A percentile compares a stretch with the other conserved stretches of the same genome.
Evolutionary conservation across 2,888 invertebrate genomes (phyloP).

Genomic region (Dendrolimus pini): DNA sequence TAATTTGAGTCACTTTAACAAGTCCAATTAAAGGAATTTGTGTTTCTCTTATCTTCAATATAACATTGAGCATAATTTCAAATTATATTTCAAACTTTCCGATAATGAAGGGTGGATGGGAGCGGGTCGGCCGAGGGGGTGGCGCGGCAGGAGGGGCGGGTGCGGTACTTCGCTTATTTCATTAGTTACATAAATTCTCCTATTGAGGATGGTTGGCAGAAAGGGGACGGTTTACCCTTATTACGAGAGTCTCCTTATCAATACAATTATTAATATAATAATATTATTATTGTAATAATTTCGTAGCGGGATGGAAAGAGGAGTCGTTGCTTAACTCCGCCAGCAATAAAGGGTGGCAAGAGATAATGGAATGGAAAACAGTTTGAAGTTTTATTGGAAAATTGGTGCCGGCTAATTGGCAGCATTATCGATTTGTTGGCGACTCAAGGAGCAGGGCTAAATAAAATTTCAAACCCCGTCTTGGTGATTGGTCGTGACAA

Average conservation of each 20-base stretch:
- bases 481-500: conserved; percentile 25
- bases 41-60: conserved; percentile 78
- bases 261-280: conserved; percentile 78
- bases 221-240: conserved; percentile 77
- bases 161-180: conserved; percentile 73
- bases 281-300: conserved; percentile 77
- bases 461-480: conserved; percentile 38
- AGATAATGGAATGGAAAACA: conserved; percentile 77
- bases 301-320: conserved; percentile 62
- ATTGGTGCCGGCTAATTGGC: conserved; percentile 74
- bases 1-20: conserved; percentile 78
- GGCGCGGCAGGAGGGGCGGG: conserved; percentile 37
- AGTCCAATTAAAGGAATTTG: conserved; percentile 78
- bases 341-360: conserved; percentile 73
- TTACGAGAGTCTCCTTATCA: conserved; percentile 77
- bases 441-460: conserved; percentile 43
- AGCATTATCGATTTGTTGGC: conserved; percentile 66
- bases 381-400: conserved; percentile 77
- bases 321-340: conserved; percentile 72
- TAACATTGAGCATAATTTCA: conserved; percentile 78
- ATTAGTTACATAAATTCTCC: conserved; percentile 77
- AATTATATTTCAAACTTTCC: conserved; percentile 78
- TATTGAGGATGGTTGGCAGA: conserved; percentile 76
- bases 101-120: conserved; percentile 73
- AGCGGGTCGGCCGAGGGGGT: conserved; percentile 44